Conservation (phyloP, 2,888 invertebrate species). For the Hemicrepidius hirtus region DNA sequence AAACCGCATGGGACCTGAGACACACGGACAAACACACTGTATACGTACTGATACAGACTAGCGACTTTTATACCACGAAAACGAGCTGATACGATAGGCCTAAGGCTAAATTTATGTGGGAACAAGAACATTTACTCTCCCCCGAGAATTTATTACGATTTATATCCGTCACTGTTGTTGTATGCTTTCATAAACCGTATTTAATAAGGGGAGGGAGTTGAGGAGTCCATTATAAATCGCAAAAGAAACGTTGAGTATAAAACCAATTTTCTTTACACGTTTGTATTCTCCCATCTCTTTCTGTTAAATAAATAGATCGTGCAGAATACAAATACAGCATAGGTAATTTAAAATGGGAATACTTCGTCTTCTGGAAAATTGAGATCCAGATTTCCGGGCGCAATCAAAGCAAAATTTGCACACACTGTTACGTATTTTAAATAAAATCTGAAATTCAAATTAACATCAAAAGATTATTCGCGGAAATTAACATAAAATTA, state of each 20-base stretch:
- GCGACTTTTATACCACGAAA: constrained; percentile 30
- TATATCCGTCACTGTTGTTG: constrained; percentile 29
- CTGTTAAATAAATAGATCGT: constrained; percentile 41
- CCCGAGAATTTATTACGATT: constrained; percentile 38
- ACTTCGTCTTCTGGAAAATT: constrained; percentile 44
- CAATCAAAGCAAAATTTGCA: constrained; percentile 48
- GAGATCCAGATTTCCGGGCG: constrained; percentile 41
- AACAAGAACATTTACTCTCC: constrained; percentile 54
- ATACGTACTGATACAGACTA: constrained; percentile 28
- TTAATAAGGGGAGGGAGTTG: constrained; percentile 23
- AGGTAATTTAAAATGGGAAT: constrained; percentile 47
- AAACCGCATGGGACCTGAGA: constrained; percentile 49
- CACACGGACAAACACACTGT: constrained; percentile 40
- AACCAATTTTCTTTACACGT: constrained; percentile 37
- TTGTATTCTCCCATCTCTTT: neutral
- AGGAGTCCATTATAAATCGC: constrained; percentile 1
- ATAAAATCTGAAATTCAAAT: constrained; percentile 52
- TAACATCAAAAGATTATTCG: constrained; percentile 48
- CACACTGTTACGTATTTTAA: constrained; percentile 47
- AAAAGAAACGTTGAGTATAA: constrained; percentile 32
- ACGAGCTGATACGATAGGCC: constrained; percentile 50
- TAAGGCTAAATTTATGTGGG: constrained; percentile 62
- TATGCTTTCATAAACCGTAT: constrained; percentile 39
- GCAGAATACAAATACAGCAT: constrained; percentile 41
- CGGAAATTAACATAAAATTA: constrained; percentile 48